Percentiles rank a stretch among this genome's conserved stretches.
Evolutionary conservation across 2,113 vertebrate species (phyloP).

Genomic region (Galeopterus variegatus): DNA sequence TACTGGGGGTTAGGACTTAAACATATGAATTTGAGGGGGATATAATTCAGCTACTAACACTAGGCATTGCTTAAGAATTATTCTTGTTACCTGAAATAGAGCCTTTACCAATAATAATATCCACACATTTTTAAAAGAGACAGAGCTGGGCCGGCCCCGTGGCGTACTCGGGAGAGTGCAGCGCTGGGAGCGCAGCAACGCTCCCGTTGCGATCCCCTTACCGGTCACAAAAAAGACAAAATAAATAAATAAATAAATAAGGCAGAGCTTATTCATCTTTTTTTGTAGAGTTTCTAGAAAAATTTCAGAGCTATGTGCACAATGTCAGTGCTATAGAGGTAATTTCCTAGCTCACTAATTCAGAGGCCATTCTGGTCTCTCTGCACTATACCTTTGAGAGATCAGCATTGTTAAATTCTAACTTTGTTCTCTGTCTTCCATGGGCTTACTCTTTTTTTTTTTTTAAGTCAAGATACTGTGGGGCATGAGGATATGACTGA

Average conservation of each 20-base stretch:
- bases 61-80: neutral
- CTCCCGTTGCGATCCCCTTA: too few relatives aligned
- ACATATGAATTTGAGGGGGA: neutral
- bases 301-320: neutral
- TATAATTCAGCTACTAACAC: neutral
- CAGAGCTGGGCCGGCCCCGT: too few relatives aligned
- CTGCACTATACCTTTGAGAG: neutral
- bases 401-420: neutral
- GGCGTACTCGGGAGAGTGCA: too few relatives aligned
- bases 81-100: neutral
- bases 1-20: neutral
- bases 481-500: neutral
- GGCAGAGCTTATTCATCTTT: neutral
- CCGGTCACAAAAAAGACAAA: too few relatives aligned
- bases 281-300: neutral
- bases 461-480: constrained; percentile 1
- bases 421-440: neutral
- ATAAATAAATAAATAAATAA: too few relatives aligned
- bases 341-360: neutral
- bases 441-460: neutral
- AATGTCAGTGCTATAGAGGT: neutral
- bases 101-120: neutral
- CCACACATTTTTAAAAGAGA: neutral
- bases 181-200: too few relatives aligned
- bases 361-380: neutral